Evolutionary conservation across 2,797 vertebrate genomes (phyloP).

Genomic region (Pelodytes ibericus): DNA sequence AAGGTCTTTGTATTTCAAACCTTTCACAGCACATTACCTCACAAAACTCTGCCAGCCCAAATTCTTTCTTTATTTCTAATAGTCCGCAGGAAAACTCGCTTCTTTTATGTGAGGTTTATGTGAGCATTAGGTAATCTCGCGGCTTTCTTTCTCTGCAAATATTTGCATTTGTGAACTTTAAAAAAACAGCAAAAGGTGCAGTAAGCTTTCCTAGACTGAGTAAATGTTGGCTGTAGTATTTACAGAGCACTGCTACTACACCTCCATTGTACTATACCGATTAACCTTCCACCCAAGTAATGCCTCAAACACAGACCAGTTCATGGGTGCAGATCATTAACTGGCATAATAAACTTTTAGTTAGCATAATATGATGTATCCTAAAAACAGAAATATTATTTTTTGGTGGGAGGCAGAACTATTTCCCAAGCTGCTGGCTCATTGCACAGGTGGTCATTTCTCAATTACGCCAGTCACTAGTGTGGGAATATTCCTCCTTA

Average conservation of each 20-base stretch:
- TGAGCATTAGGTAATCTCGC: slow-evolving; percentile 42
- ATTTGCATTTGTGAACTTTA: slow-evolving; percentile 41
- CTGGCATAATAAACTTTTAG: too few relatives aligned
- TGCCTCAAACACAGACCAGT: background rate
- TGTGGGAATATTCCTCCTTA: too few relatives aligned
- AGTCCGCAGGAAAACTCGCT: slow-evolving; percentile 13
- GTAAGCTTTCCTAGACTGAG: slow-evolving; percentile 23
- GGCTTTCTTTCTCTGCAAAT: slow-evolving; percentile 41
- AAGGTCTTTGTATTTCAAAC: slow-evolving; percentile 43
- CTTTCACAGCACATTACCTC: slow-evolving; percentile 37
- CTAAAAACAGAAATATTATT: too few relatives aligned
- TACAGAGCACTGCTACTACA: slow-evolving; percentile 16
- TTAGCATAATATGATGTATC: too few relatives aligned
- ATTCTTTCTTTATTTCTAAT: slow-evolving; percentile 24
- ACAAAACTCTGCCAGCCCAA: slow-evolving; percentile 33
- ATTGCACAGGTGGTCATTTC: too few relatives aligned
- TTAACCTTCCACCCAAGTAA: slow-evolving; percentile 34
- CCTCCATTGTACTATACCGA: slow-evolving; percentile 22
- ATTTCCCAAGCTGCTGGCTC: too few relatives aligned
- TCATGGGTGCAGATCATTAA: slow-evolving; percentile 16
- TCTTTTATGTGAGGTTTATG: slow-evolving; percentile 47
- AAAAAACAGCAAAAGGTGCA: slow-evolving; percentile 17
- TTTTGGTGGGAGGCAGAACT: too few relatives aligned
- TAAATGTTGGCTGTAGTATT: slow-evolving; percentile 34
- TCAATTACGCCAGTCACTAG: too few relatives aligned